Evolutionary conservation across 2,113 vertebrate genomes (phyloP), one percentile per base, ranked within the genome.

Genomic region (Esox niger): DNA sequence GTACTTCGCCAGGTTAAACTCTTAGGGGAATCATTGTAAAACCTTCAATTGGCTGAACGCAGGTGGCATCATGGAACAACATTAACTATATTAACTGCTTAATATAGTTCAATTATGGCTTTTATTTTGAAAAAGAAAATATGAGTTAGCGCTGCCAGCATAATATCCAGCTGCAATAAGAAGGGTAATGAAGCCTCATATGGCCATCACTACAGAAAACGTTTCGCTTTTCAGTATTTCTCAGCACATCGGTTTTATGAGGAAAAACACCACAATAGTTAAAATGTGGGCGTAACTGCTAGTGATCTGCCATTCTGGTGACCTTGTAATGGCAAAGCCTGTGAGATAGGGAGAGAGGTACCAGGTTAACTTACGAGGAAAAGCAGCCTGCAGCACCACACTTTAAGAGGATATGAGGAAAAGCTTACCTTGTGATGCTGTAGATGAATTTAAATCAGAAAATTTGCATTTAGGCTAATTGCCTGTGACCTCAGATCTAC

Each of bases 31-130:
- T 25, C 3, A 27, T 30, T 47, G 21, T 58, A 73, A 74, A 77
- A 72, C 31, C 15, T 68, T 68, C 73, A 68, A 64, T 71, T 47
- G 65, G 71, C 66, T 57, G 54, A 79, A 78, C 71, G 77, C 84
- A 75, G 76, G 79, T 81, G 76, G 83, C 35, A 80, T 73, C 64
- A 46, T 60, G 15, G 54, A 79, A 84, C 69, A 77, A 61, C 58
- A 78, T n/a, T n/a, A n/a, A n/a, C n/a, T n/a, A n/a, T n/a, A n/a
- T n/a, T n/a, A n/a, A n/a, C n/a, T n/a, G n/a, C n/a, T n/a, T n/a
- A n/a, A n/a, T n/a, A n/a, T n/a, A n/a, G n/a, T n/a, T n/a, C n/a
- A n/a, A n/a, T n/a, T n/a, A n/a, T n/a, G n/a, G n/a, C n/a, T n/a
- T n/a, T n/a, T n/a, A n/a, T n/a, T n/a, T n/a, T n/a, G n/a, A n/a